These are phyloP conservation scores for Latrodectus geometricus DNA, from an alignment of 1,140 invertebrate species.

Conservation along the genomic window DNA sequence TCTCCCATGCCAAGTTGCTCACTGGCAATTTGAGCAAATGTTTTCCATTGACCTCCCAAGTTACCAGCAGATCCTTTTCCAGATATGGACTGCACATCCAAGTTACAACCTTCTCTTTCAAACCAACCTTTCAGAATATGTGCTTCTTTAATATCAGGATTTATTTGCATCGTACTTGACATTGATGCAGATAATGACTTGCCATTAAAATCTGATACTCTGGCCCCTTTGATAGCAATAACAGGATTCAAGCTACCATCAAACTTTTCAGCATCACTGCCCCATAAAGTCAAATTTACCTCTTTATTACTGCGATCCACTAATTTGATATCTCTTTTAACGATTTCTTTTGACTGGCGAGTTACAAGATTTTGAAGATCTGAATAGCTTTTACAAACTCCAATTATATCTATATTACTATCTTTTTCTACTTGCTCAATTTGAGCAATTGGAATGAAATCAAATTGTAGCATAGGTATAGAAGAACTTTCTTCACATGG, in stretches of 20 bases:
- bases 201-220: constrained; percentile 81
- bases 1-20: constrained; percentile 77
- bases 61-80: constrained; percentile 66
- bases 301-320: constrained; percentile 86
- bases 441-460: constrained; percentile 84
- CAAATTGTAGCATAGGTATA: constrained; percentile 84
- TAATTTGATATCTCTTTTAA: constrained; percentile 88
- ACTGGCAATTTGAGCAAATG: constrained; percentile 79
- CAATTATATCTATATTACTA: constrained; percentile 84
- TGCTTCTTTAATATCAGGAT: constrained; percentile 90
- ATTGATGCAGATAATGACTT: constrained; percentile 69
- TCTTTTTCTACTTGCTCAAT: constrained; percentile 74
- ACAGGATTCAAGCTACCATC: constrained; percentile 81
- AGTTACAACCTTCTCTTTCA: constrained; percentile 78
- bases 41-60: constrained; percentile 72
- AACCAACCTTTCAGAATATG: constrained; percentile 91
- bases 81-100: constrained; percentile 76
- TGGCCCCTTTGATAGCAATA: constrained; percentile 83
- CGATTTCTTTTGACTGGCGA: constrained; percentile 82
- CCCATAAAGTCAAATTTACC: constrained; percentile 74
- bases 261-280: constrained; percentile 82
- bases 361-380: constrained; percentile 82
- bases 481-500: constrained; percentile 73
- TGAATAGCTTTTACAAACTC: constrained; percentile 81
- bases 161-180: constrained; percentile 74